Evolutionary conservation across 2,888 invertebrate genomes (phyloP).

Genomic region (Strigamia crassipes): DNA sequence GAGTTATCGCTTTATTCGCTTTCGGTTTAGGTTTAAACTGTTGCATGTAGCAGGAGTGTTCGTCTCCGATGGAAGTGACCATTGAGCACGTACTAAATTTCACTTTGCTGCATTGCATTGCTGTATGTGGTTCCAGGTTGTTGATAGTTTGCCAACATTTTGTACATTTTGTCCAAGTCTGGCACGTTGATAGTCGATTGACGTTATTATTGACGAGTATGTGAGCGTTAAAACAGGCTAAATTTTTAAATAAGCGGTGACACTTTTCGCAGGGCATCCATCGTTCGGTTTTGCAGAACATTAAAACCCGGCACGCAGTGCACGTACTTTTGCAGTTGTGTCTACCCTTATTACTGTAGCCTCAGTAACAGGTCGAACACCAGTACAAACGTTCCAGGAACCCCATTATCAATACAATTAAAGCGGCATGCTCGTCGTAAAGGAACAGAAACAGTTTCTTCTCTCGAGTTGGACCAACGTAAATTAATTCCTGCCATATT

Average conservation of each 20-base stretch:
- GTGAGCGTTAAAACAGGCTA: neutral
- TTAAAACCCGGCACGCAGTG: neutral
- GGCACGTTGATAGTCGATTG: neutral
- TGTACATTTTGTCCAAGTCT: neutral
- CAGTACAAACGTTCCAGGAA: neutral
- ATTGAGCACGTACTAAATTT: neutral
- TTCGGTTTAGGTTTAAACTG: neutral
- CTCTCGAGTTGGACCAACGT: neutral
- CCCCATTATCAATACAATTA: neutral
- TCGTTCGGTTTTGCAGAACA: neutral
- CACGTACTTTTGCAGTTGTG: neutral
- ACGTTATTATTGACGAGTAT: neutral
- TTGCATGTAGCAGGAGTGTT: slow-evolving; percentile 2
- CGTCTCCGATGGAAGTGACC: neutral
- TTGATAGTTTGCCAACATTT: neutral
- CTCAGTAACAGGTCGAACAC: neutral
- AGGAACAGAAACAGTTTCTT: neutral
- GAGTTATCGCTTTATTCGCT: neutral
- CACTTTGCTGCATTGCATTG: neutral
- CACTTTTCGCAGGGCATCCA: neutral
- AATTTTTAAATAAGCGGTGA: neutral
- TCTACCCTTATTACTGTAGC: neutral
- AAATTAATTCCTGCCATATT: neutral
- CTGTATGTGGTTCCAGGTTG: neutral
- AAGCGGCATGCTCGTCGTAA: neutral